These are phyloP conservation scores for Coremacera marginata DNA, from an alignment of 2,888 invertebrate genomes.

Conservation along the genomic window DNA sequence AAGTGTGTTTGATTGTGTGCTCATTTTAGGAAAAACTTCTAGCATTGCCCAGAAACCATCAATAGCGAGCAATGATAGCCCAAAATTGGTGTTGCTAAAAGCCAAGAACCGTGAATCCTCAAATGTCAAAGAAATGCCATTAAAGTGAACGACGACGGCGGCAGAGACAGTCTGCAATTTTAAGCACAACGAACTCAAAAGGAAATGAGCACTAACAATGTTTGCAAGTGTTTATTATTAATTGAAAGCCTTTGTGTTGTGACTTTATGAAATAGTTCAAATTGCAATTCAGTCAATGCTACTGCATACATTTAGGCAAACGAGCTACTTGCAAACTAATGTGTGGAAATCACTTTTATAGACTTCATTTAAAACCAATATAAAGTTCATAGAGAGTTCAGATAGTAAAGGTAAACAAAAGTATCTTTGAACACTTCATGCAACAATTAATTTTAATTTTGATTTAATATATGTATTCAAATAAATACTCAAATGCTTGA, in stretches of 20 bases:
- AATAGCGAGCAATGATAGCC: not conserved
- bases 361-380: no score
- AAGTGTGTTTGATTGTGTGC: not conserved
- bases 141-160: not conserved
- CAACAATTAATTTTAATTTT: no score
- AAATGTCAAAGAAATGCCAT: slow-evolving; percentile 6
- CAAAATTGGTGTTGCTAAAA: slow-evolving; percentile 5
- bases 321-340: not conserved
- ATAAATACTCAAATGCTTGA: no score
- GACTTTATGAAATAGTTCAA: no score
- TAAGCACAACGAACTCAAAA: not conserved
- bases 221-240: slow-evolving; percentile 9
- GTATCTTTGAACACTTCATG: no score
- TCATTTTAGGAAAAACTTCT: not conserved
- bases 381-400: no score
- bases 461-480: no score
- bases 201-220: not conserved
- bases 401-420: no score
- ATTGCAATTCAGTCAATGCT: not conserved
- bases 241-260: slow-evolving; percentile 16
- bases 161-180: not conserved
- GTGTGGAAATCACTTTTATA: no score
- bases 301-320: not conserved
- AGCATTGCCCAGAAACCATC: not conserved
- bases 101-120: not conserved